Conservation (phyloP, 2,888 invertebrate genomes). For the Megamerina dolium region DNA sequence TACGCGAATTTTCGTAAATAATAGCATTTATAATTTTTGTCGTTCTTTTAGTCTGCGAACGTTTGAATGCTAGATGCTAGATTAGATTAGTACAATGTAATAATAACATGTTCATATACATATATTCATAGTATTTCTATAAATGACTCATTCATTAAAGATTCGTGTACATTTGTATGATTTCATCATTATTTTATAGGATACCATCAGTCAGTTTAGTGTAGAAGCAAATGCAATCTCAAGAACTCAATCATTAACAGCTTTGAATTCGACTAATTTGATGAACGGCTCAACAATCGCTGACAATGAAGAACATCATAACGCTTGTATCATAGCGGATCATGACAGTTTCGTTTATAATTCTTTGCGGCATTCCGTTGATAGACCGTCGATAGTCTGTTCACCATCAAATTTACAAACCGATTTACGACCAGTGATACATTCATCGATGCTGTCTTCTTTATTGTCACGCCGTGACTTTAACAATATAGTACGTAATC, state of each 20-base stretch:
- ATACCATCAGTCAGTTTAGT: constrained; percentile 31
- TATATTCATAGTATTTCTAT: too few relatives aligned
- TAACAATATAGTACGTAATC: too few relatives aligned
- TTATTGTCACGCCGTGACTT: constrained; percentile 26
- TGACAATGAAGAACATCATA: background rate
- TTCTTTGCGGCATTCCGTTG: constrained; percentile 29
- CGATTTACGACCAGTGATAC: constrained; percentile 33
- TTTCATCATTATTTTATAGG: constrained; percentile 29
- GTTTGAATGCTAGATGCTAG: too few relatives aligned
- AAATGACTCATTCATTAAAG: too few relatives aligned
- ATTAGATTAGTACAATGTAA: too few relatives aligned
- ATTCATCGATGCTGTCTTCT: constrained; percentile 23
- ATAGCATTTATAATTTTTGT: too few relatives aligned
- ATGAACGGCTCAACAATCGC: constrained; percentile 1
- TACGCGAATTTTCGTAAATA: constrained; percentile 36
- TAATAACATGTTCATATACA: too few relatives aligned
- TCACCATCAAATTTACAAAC: constrained; percentile 13
- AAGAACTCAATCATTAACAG: constrained; percentile 27
- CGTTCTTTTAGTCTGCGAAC: too few relatives aligned
- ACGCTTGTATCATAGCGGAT: constrained; percentile 1
- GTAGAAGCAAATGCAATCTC: constrained; percentile 32
- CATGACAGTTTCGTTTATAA: constrained; percentile 39
- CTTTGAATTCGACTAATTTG: constrained; percentile 20
- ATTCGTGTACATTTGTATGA: too few relatives aligned
- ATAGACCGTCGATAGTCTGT: constrained; percentile 15